Conservation (phyloP, 2,113 vertebrate genomes). For the Hippoglossus stenolepis region DNA sequence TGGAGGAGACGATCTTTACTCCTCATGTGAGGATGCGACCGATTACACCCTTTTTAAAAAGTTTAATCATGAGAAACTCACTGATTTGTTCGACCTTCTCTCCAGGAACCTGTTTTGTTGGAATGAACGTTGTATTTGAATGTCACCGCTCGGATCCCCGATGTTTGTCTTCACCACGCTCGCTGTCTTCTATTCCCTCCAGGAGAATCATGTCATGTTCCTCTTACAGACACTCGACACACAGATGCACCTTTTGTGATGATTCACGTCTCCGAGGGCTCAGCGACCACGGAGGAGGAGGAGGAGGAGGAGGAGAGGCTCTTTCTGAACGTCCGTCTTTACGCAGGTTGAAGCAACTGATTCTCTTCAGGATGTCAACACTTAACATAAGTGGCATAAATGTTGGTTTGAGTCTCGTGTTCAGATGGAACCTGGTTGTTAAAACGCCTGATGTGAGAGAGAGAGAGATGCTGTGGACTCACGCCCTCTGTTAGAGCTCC, state of each 20-base stretch:
- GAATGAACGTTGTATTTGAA: too few relatives aligned
- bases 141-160: too few relatives aligned
- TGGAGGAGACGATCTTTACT: too few relatives aligned
- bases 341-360: not conserved
- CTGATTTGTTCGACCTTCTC: too few relatives aligned
- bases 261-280: not conserved
- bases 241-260: not conserved
- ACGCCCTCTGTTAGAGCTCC: slow-evolving; percentile 40
- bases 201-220: not conserved
- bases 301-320: not conserved
- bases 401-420: not conserved
- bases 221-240: not conserved
- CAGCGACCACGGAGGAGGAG: not conserved
- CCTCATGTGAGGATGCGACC: not conserved
- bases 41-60: too few relatives aligned
- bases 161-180: not conserved
- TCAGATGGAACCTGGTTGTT: not conserved
- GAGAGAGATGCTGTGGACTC: not conserved
- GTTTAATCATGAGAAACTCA: too few relatives aligned
- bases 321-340: not conserved
- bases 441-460: not conserved
- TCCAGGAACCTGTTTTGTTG: too few relatives aligned
- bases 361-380: not conserved
- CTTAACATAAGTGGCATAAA: not conserved
- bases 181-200: not conserved